phyloP scores from a whole-genome alignment of 2,797 vertebrate species.

The Zalophus californianus region DNA sequence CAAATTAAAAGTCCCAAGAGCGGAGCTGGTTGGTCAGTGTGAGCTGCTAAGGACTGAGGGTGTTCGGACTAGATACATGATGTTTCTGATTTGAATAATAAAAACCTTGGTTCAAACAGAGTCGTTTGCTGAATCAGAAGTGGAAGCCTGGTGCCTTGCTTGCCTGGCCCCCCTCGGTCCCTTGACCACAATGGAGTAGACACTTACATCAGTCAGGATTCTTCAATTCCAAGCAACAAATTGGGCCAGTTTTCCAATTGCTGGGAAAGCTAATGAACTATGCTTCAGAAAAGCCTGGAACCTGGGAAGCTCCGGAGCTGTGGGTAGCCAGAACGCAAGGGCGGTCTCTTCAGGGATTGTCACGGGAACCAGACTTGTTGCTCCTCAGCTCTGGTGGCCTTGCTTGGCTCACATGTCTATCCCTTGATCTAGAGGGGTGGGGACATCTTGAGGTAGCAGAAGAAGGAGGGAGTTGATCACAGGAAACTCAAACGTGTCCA shows the following conservation, averaged over 20 bases:
- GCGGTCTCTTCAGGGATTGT: neutral
- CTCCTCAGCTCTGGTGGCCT: neutral
- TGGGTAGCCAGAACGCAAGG: neutral
- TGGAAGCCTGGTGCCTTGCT: neutral
- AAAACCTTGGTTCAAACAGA: neutral
- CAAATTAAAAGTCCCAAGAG: neutral
- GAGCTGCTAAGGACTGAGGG: neutral
- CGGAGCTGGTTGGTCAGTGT: neutral
- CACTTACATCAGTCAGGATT: neutral
- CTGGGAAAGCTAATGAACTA: neutral
- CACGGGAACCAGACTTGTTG: neutral
- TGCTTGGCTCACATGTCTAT: neutral
- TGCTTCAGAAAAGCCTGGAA: neutral
- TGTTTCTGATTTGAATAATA: neutral
- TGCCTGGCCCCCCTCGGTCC: neutral
- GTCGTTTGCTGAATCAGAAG: neutral
- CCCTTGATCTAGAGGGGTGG: neutral
- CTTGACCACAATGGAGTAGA: neutral
- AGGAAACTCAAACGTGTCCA: neutral
- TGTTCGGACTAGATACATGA: neutral
- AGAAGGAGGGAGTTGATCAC: neutral
- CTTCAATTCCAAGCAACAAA: neutral
- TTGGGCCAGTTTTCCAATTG: neutral
- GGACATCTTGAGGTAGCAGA: neutral
- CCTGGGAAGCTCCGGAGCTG: neutral